Conservation (phyloP, 2,888 invertebrate genomes). For the Anoplius nigerrimus region DNA sequence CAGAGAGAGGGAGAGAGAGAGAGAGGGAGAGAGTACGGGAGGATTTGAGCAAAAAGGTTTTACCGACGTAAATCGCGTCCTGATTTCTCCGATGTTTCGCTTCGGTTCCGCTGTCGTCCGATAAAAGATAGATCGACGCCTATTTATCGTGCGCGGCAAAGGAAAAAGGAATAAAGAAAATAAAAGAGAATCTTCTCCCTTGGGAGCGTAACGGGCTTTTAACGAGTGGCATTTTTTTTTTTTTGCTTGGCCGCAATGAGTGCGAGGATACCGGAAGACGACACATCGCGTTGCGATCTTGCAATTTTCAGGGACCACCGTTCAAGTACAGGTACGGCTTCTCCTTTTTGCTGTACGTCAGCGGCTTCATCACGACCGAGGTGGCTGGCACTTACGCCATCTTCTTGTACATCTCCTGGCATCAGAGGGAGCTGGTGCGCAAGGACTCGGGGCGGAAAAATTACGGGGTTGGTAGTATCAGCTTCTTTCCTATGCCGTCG, state of each 20-base stretch:
- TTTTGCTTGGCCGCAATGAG: background rate
- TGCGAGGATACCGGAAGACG: background rate
- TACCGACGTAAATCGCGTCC: too few relatives aligned
- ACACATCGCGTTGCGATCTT: slow-evolving; percentile 35
- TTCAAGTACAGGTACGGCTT: slow-evolving; percentile 93
- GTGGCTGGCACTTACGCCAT: slow-evolving; percentile 91
- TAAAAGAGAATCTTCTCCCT: background rate
- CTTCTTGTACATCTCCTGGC: slow-evolving; percentile 90
- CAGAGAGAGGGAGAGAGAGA: too few relatives aligned
- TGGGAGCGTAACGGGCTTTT: background rate
- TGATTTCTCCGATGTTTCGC: too few relatives aligned
- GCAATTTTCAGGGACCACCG: slow-evolving; percentile 80
- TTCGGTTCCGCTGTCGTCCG: too few relatives aligned
- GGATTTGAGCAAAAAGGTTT: too few relatives aligned
- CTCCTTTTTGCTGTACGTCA: slow-evolving; percentile 90
- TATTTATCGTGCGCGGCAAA: background rate
- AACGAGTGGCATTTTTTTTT: background rate
- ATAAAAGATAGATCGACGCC: background rate
- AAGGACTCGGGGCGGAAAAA: slow-evolving; percentile 75
- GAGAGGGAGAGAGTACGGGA: too few relatives aligned
- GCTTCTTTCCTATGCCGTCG: slow-evolving; percentile 32
- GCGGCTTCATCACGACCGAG: slow-evolving; percentile 89
- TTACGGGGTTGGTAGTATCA: slow-evolving; percentile 64
- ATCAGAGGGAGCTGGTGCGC: slow-evolving; percentile 82
- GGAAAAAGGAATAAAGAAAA: background rate